A percentile compares a stretch with the other conserved stretches of the same genome.
Conservation (phyloP, 2,113 vertebrate species). For the Bambusicola thoracicus region DNA sequence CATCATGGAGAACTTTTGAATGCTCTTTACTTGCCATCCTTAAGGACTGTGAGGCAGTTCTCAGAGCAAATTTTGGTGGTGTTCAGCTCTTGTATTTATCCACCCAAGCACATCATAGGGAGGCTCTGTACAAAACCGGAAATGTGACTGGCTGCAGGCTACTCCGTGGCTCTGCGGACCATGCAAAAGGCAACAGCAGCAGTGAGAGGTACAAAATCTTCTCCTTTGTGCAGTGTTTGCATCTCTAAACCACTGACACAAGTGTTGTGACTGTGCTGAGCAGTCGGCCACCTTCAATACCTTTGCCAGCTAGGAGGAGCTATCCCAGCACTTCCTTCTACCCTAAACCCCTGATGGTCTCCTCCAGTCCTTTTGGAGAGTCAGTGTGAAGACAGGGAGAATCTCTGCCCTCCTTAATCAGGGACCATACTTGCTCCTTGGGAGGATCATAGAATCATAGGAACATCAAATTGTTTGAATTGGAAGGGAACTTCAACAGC, state of each 20-base stretch:
- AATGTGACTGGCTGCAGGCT: neutral
- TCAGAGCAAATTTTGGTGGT: neutral
- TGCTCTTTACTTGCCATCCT: neutral
- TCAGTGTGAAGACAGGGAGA: neutral
- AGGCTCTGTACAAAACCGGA: neutral
- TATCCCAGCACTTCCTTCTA: neutral
- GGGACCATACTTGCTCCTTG: neutral
- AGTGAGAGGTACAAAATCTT: neutral
- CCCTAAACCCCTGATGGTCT: neutral
- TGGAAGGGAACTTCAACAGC: too few relatives aligned
- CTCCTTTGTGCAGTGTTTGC: neutral
- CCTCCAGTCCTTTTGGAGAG: neutral
- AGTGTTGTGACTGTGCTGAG: fast-evolving
- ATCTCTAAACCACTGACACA: neutral
- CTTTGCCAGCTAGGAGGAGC: neutral
- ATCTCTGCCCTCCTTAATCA: neutral
- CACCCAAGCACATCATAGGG: neutral
- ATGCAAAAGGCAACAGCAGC: neutral
- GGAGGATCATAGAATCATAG: neutral
- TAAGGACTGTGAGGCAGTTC: neutral
- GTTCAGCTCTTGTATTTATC: neutral
- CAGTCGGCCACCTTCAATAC: fast-evolving
- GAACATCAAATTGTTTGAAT: too few relatives aligned
- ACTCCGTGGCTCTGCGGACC: neutral
- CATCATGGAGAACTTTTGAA: neutral